Percentiles rank a stretch among this genome's conserved stretches.
These are phyloP conservation scores for Campoplex nolae DNA, from an alignment of 2,888 invertebrate species.

Conservation along the genomic window DNA sequence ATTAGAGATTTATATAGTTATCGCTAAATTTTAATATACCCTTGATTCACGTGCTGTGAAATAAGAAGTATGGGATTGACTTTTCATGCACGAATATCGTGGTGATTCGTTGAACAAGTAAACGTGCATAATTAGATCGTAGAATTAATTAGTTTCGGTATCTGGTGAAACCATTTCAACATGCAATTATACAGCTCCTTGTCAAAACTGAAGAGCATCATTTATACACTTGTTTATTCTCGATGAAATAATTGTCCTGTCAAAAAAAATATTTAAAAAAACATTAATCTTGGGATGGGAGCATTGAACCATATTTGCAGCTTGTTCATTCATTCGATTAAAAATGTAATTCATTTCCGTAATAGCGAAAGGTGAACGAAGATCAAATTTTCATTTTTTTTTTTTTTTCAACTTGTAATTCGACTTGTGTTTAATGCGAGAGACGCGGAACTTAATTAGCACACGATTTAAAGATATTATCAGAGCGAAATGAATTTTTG, in stretches of 20 bases:
- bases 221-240: too few species aligned
- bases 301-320: neutral
- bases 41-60: neutral
- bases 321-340: neutral
- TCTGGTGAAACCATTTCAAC: neutral
- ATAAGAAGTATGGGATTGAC: neutral
- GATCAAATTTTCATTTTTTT: neutral
- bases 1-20: neutral
- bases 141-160: neutral
- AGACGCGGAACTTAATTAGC: neutral
- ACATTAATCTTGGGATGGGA: neutral
- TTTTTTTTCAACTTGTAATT: neutral
- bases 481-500: neutral
- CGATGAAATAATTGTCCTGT: too few species aligned
- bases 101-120: neutral
- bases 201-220: too few species aligned
- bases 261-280: too few species aligned
- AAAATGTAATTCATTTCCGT: neutral
- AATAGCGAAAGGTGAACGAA: neutral
- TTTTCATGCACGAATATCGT: conserved; percentile 7
- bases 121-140: conserved; percentile 17
- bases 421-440: neutral
- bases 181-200: too few species aligned
- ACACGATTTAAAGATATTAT: neutral
- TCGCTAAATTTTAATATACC: neutral